Conservation (phyloP, 2,113 vertebrate species). For the Psittacara wagleri region DNA sequence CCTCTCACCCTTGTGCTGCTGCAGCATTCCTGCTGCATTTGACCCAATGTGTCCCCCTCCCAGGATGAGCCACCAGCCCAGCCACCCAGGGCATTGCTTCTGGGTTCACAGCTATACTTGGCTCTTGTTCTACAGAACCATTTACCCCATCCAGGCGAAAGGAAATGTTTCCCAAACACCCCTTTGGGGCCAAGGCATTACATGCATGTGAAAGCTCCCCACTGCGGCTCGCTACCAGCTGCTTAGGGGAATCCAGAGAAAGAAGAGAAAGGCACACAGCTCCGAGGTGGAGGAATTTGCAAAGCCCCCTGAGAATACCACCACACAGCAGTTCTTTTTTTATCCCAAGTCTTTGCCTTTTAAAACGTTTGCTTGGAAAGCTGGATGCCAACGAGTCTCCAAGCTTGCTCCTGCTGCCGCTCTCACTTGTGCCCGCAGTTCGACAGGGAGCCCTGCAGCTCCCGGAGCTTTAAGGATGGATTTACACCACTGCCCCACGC, state of each 20-base stretch:
- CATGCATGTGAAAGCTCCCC: background rate
- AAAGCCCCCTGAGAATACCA: slow-evolving; percentile 37
- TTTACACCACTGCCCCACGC: background rate
- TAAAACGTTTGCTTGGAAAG: slow-evolving; percentile 29
- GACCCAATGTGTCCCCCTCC: background rate
- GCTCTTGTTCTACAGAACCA: background rate
- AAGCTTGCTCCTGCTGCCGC: background rate
- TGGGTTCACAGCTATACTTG: background rate
- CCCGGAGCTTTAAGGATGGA: background rate
- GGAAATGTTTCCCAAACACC: background rate
- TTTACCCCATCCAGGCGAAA: background rate
- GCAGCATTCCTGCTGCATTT: rapidly evolving
- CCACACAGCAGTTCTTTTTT: slow-evolving; percentile 47
- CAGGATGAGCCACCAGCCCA: background rate
- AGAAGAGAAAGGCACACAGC: background rate
- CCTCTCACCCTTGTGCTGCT: background rate
- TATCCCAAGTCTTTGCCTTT: slow-evolving; percentile 23
- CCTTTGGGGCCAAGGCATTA: background rate
- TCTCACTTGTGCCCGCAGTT: rapidly evolving
- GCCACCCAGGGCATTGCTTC: background rate
- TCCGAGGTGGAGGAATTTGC: slow-evolving; percentile 30
- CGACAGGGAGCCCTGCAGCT: background rate
- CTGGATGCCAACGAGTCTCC: background rate
- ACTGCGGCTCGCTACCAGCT: background rate
- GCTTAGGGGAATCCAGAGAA: background rate